A percentile compares a stretch with the other conserved stretches of the same genome.
Evolutionary conservation across 2,797 vertebrate genomes (phyloP).

Genomic region (Labeo calbasu): DNA sequence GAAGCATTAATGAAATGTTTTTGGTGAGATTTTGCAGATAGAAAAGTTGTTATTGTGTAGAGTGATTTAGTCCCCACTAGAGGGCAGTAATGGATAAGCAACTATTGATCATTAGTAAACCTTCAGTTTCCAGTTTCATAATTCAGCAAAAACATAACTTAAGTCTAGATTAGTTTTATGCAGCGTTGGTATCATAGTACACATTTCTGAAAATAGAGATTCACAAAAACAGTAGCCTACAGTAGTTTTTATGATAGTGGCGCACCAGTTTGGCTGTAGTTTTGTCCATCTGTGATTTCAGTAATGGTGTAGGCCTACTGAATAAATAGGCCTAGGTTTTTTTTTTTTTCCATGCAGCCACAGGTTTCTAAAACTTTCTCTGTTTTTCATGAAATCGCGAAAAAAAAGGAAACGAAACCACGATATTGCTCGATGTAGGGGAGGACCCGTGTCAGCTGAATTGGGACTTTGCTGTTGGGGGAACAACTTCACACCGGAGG

Average conservation of each 20-base stretch:
- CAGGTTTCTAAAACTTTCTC: slow-evolving; percentile 13
- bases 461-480: neutral
- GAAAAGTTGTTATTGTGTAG: neutral
- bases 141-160: neutral
- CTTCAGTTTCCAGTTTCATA: neutral
- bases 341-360: slow-evolving; percentile 19
- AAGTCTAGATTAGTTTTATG: neutral
- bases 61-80: neutral
- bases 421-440: slow-evolving; percentile 12
- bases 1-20: neutral
- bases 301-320: neutral
- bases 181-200: neutral
- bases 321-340: slow-evolving; percentile 7
- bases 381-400: slow-evolving; percentile 20
- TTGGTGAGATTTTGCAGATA: neutral
- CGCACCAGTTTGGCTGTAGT: neutral
- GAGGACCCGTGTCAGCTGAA: slow-evolving; percentile 17
- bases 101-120: too few relatives aligned
- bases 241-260: neutral
- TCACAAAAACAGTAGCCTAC: neutral
- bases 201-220: neutral
- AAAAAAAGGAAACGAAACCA: slow-evolving; percentile 63
- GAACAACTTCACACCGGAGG: neutral
- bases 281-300: neutral
- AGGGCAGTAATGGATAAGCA: slow-evolving; percentile 29